Base-by-base conservation (phyloP, 2,888 invertebrate genomes). In the Zele albiditarsus region DNA sequence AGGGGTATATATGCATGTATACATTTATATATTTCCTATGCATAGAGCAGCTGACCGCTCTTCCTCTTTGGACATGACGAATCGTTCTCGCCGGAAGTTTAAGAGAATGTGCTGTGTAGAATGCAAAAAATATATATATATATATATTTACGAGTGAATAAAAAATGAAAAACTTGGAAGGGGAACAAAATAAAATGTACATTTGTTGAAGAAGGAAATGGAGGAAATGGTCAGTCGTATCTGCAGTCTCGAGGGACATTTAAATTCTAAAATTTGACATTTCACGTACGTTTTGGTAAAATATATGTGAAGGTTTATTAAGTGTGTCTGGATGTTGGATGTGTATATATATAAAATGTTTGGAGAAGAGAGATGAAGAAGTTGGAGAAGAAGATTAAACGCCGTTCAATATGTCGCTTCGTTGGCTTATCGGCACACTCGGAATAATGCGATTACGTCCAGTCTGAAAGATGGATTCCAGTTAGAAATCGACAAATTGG, bases 71-170 rank as follows among this genome's bases (percentile, higher is more conserved):
- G 81, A 70, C 72, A 69, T 87, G 87, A 88, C 87, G 85, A 84
- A 88, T 84, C 79, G 85, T 82, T 71, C 33, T 68, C 20, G 49
- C 71, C 86, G 85, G 85, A 86, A 86, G 85, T 88, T 88, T 86
- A 87, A 80, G 88, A 88, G 87, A 85, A 74, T 73, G 78, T 73
- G 86, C 86, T 85, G 82, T 83, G 80, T 79, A n/a, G 69, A 75
- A 79, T 74, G 78, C 76, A 72, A 5, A 68, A 16, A 28, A 31
- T 20, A 20, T 2, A 38, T n/a, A n/a, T n/a, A n/a, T n/a, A n/a
- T n/a, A n/a, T n/a, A n/a, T n/a, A n/a, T n/a, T n/a, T 38, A 38
- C 38, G 38, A 38, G 38, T 38, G 38, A 38, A 38, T 38, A 38
- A 38, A 38, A 38, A 38, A 38, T 38, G 38, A 38, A 38, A 38